Conservation (phyloP, 37 sponge, comb jelly and placozoan genomes). For the Tethya wilhelma region DNA sequence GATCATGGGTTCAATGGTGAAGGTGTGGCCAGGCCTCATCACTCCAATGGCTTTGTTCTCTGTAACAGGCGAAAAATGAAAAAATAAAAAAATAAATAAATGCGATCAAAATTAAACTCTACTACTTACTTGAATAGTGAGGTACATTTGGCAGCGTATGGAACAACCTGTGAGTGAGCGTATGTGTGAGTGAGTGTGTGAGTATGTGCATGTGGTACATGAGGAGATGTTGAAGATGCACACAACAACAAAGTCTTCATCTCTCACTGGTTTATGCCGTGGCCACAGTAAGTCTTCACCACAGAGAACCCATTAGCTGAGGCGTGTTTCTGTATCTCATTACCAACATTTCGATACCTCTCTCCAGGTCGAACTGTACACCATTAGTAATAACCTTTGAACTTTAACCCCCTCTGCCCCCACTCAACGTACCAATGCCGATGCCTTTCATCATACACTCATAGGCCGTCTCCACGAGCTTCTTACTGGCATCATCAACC, state of each 20-base stretch:
- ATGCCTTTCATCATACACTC: slow-evolving; percentile 91
- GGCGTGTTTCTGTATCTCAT: slow-evolving; percentile 88
- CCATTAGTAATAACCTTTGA: too few relatives aligned
- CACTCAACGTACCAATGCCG: slow-evolving; percentile 68
- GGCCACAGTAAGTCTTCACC: slow-evolving; percentile 95
- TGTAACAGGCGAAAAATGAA: slow-evolving; percentile 6
- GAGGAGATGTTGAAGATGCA: background rate
- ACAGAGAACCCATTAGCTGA: slow-evolving; percentile 82
- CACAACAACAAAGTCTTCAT: background rate
- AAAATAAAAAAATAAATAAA: background rate
- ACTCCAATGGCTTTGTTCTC: slow-evolving; percentile 96
- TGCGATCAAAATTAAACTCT: background rate
- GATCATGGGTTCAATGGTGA: slow-evolving; percentile 99
- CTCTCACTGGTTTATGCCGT: slow-evolving; percentile 91
- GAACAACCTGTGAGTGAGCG: slow-evolving; percentile 62
- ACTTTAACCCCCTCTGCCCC: background rate
- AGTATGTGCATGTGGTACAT: background rate
- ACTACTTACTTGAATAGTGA: slow-evolving; percentile 87
- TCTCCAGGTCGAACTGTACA: slow-evolving; percentile 89
- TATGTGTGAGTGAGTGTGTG: background rate
- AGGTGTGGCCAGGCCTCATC: slow-evolving; percentile 95
- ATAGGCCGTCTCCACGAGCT: slow-evolving; percentile 82
- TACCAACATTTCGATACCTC: slow-evolving; percentile 86
- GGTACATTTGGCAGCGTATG: slow-evolving; percentile 94
- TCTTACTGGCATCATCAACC: slow-evolving; percentile 74